These are phyloP conservation scores for Limnothrissa miodon DNA, from an alignment of 2,113 vertebrate genomes.

Conservation along the genomic window DNA sequence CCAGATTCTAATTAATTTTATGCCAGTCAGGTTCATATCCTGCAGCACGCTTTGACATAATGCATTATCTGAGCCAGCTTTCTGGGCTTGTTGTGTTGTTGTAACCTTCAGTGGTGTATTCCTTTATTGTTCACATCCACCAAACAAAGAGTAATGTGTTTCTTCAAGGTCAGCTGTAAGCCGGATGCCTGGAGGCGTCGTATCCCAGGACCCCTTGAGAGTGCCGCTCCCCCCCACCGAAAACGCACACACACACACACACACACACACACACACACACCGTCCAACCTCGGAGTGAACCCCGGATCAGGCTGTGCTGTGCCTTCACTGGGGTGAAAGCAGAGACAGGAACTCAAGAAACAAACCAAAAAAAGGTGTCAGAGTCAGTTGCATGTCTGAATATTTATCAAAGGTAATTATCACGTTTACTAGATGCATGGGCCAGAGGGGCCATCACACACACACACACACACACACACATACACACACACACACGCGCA, in stretches of 20 bases:
- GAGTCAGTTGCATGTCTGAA: conserved; percentile 20
- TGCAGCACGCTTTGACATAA: neutral
- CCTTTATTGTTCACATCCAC: neutral
- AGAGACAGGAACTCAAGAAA: neutral
- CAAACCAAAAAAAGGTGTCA: conserved; percentile 2
- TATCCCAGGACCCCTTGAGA: neutral
- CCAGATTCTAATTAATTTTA: neutral
- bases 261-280: neutral
- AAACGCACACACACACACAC: neutral
- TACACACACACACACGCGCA: too few relatives aligned
- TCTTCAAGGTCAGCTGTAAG: conserved; percentile 17
- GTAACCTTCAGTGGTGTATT: neutral
- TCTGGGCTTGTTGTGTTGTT: neutral
- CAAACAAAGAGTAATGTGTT: conserved; percentile 5
- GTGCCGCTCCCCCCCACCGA: neutral
- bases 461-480: neutral
- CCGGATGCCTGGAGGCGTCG: neutral
- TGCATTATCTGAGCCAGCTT: neutral
- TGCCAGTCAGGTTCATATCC: neutral
- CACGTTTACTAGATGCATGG: conserved; percentile 31
- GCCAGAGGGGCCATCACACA: neutral
- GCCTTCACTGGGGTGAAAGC: neutral
- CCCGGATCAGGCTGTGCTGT: neutral
- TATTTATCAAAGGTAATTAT: conserved; percentile 45
- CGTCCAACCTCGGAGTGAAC: conserved; percentile 1